These are phyloP conservation scores for Pseudochromis fuscus DNA, from an alignment of 2,797 vertebrate genomes.

Conservation along the genomic window DNA sequence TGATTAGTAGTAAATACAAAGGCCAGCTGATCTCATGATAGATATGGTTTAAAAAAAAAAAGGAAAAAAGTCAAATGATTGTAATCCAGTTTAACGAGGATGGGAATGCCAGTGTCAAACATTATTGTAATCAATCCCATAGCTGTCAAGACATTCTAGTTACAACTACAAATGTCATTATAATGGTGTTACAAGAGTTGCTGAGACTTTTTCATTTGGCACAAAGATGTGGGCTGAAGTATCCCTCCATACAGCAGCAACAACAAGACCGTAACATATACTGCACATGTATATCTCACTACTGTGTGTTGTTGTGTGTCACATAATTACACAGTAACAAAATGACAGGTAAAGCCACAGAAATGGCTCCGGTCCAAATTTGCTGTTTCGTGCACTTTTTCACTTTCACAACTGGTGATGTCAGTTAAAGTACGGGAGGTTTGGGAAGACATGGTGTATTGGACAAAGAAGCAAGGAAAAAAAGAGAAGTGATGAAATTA, in stretches of 20 bases:
- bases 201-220: neutral
- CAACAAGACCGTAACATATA: neutral
- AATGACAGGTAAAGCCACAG: conserved; percentile 14
- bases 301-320: conserved; percentile 13
- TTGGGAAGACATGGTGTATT: neutral
- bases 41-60: too few relatives aligned
- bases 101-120: too few relatives aligned
- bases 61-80: too few relatives aligned
- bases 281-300: conserved; percentile 5
- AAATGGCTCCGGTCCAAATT: conserved; percentile 2
- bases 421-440: neutral
- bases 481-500: neutral
- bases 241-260: neutral
- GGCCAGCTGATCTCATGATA: too few relatives aligned
- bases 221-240: neutral
- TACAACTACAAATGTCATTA: too few relatives aligned
- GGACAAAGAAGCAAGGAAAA: neutral
- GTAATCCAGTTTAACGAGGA: too few relatives aligned
- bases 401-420: conserved; percentile 4
- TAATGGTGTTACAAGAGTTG: too few relatives aligned
- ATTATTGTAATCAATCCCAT: too few relatives aligned
- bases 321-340: conserved; percentile 32
- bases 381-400: conserved; percentile 8
- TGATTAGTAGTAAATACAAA: too few relatives aligned
- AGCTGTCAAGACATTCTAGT: too few relatives aligned